These are phyloP conservation scores for Anguilla obscura DNA, from an alignment of 2,797 vertebrate genomes.

Conservation along the genomic window DNA sequence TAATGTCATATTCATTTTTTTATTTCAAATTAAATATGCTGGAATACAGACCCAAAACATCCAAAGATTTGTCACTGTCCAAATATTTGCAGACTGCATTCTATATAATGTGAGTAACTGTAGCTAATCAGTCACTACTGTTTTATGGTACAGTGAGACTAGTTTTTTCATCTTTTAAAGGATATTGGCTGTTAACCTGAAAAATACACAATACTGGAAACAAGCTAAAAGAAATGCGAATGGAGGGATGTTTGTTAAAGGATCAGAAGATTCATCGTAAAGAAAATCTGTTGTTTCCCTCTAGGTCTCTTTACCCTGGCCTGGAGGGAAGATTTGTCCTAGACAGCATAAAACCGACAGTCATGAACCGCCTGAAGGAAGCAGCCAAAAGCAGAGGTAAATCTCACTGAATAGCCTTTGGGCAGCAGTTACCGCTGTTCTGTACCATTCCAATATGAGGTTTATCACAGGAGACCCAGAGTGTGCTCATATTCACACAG, in stretches of 20 bases:
- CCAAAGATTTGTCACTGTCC: no score
- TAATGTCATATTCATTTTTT: no score
- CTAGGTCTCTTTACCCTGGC: conserved; percentile 90
- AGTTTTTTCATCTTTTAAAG: no score
- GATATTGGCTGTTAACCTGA: background rate
- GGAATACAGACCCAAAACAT: no score
- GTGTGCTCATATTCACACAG: background rate
- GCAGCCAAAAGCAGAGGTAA: conserved; percentile 94
- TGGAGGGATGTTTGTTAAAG: background rate
- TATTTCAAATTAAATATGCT: no score
- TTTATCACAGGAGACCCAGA: background rate
- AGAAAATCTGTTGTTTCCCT: conserved; percentile 34
- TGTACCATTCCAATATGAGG: background rate
- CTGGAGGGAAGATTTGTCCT: conserved; percentile 88
- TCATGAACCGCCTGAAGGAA: conserved; percentile 86
- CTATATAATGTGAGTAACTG: no score
- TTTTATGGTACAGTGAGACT: no score
- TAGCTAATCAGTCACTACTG: no score
- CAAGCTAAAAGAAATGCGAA: background rate
- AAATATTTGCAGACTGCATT: no score
- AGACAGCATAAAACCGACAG: conserved; percentile 82
- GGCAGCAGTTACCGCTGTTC: no score
- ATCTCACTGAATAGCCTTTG: conserved; percentile 15
- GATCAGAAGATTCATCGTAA: background rate
- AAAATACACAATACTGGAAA: background rate